A percentile compares a stretch with the other conserved stretches of the same genome.
phyloP scores from a whole-genome alignment of 2,797 vertebrate species.

The Muscicapa striata region DNA sequence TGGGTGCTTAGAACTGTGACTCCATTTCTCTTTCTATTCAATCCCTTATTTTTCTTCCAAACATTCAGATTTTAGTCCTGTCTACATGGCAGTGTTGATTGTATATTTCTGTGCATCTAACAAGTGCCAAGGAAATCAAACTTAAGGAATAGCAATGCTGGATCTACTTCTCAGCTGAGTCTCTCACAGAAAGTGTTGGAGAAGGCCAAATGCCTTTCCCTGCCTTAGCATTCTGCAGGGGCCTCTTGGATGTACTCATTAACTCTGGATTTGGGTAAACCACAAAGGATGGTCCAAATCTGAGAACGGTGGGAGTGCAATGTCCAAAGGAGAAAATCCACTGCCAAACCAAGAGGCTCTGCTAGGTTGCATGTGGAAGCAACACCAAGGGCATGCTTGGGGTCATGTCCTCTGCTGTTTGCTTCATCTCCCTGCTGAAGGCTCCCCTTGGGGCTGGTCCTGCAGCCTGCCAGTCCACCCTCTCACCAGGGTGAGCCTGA shows the following conservation, averaged over 20 bases:
- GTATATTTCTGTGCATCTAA: not conserved
- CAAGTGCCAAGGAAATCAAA: conserved; percentile 1
- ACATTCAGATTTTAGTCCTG: not conserved
- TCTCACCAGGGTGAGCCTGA: not conserved
- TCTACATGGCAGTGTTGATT: not conserved
- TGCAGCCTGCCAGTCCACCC: not conserved
- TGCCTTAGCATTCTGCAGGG: not conserved
- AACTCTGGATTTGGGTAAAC: not conserved
- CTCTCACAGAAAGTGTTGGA: not conserved
- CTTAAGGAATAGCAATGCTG: not conserved
- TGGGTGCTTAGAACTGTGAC: not conserved
- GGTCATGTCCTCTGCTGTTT: not conserved
- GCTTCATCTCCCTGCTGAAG: not conserved
- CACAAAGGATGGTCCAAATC: not conserved
- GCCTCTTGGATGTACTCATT: not conserved
- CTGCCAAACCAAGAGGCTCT: not conserved
- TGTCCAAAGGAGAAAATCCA: not conserved
- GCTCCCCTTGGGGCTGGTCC: not conserved
- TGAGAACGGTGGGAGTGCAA: not conserved
- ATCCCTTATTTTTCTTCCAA: conserved; percentile 23
- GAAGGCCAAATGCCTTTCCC: not conserved
- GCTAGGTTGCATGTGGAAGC: not conserved
- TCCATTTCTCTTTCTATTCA: conserved; percentile 4
- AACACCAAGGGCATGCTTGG: not conserved
- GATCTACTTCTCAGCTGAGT: not conserved